phyloP scores from a whole-genome alignment of 2,113 vertebrate genomes.

The Proteles cristata region DNA sequence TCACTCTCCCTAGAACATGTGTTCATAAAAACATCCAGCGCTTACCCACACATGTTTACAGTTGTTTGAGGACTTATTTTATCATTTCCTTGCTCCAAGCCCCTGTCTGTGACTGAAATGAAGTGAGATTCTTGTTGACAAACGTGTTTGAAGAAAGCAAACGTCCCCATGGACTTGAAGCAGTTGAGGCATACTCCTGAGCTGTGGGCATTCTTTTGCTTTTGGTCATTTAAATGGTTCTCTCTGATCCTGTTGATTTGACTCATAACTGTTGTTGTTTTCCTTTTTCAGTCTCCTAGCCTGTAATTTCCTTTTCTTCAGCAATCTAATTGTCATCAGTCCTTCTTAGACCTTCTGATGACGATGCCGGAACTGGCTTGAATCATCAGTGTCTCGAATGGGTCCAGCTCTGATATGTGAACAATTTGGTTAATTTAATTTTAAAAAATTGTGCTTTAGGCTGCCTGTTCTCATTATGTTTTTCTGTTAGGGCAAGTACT shows the following conservation, averaged over 20 bases:
- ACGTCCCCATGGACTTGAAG: neutral
- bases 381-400: conserved; percentile 47
- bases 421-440: conserved; percentile 17
- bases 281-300: conserved; percentile 25
- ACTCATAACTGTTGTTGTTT: conserved; percentile 45
- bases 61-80: neutral
- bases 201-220: conserved; percentile 22
- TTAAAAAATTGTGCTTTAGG: neutral
- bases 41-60: neutral
- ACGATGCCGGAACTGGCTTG: conserved; percentile 4
- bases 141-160: neutral
- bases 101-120: neutral
- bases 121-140: conserved; percentile 49
- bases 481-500: neutral
- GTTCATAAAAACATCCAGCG: neutral
- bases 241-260: conserved; percentile 35
- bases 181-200: neutral
- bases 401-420: conserved; percentile 4
- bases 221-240: conserved; percentile 29
- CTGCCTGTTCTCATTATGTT: neutral
- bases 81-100: neutral
- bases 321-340: conserved; percentile 29
- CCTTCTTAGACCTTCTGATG: neutral
- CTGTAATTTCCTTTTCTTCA: conserved; percentile 46
- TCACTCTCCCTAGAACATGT: neutral